Base-by-base conservation (phyloP, 2,888 invertebrate species). In the Ferrisia virgata region DNA sequence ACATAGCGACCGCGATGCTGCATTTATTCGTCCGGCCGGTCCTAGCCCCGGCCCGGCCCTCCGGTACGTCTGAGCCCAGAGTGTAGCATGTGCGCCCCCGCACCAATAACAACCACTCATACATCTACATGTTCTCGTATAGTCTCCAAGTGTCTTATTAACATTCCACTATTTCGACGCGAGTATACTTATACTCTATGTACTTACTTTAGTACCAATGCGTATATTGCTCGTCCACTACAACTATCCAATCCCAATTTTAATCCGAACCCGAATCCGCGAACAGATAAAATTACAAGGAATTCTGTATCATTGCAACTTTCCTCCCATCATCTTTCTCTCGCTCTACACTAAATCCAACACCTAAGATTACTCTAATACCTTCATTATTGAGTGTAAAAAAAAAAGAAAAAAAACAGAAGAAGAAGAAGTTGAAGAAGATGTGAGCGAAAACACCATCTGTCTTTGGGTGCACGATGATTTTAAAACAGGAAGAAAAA, bases 81-180 rank as follows among this genome's bases (percentile, higher is more conserved):
- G 58, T 9, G 25, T 64, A 25, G 58, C 58, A 47, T 47, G 58
- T 11, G 58, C 58, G 58, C 58, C 33, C 72, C 72, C 72, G 72
- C 72, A 28, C 64, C 64, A 64, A 25, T 31, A 64, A 64, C 28
- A 28, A 64, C 64, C 64, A 31, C 64, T 64, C 72, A 33, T 72
- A 72, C 53, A 39, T 39, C 58, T 64, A 11, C 0, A 28, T 64
- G 58, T 64, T 13, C 72, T 22, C 33, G 72, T 18, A 31, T 25
- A 64, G 33, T 72, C 33, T 33, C 72, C 72, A 33, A 31, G 72
- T 72, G 72, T 72, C 72, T 72, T 72, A 72, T 72, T 72, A 72
- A 72, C 72, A 72, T 72, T 72, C 72, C 58, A 1, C 72, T 31
- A 33, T 33, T 72, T 33, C 33, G 33, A 72, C 72, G 33, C 33